Evolutionary conservation across 2,113 vertebrate species (phyloP).

Genomic region (Dasyornis broadbenti): DNA sequence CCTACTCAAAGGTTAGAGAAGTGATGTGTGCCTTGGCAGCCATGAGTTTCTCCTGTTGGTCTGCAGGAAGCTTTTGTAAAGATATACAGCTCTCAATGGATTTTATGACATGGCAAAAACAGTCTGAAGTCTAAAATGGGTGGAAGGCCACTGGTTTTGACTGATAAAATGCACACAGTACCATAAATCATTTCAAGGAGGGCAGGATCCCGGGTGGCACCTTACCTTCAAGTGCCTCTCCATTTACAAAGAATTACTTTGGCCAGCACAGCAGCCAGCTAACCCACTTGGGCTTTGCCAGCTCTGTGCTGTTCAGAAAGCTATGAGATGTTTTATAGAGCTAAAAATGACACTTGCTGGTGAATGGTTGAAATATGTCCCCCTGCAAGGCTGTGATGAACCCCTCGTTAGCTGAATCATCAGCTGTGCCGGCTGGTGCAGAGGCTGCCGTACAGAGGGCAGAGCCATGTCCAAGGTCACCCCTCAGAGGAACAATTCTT

Average conservation of each 20-base stretch:
- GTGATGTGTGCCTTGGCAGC: not conserved
- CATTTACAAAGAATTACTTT: constrained; percentile 60
- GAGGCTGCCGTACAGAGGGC: not conserved
- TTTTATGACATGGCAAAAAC: constrained; percentile 51
- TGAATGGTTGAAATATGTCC: not conserved
- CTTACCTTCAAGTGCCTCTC: constrained; percentile 58
- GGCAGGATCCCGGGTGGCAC: constrained; percentile 51
- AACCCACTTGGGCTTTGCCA: constrained; percentile 51
- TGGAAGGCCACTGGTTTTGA: constrained; percentile 38
- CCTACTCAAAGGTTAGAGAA: not conserved
- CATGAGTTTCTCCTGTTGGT: not conserved
- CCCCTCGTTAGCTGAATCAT: not conserved
- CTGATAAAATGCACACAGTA: constrained; percentile 19
- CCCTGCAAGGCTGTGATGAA: not conserved
- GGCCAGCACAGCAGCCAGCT: constrained; percentile 43
- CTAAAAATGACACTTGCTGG: not conserved
- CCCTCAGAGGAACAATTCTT: not conserved
- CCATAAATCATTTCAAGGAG: constrained; percentile 52
- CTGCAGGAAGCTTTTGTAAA: not conserved
- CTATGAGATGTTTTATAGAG: not conserved
- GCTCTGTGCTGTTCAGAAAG: constrained; percentile 1
- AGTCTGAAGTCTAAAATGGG: constrained; percentile 35
- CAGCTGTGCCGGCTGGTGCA: fast-evolving
- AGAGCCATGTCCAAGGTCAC: not conserved
- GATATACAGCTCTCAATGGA: constrained; percentile 15